Evolutionary conservation across 2,888 invertebrate genomes (phyloP).

Genomic region (Diarsia rubi): DNA sequence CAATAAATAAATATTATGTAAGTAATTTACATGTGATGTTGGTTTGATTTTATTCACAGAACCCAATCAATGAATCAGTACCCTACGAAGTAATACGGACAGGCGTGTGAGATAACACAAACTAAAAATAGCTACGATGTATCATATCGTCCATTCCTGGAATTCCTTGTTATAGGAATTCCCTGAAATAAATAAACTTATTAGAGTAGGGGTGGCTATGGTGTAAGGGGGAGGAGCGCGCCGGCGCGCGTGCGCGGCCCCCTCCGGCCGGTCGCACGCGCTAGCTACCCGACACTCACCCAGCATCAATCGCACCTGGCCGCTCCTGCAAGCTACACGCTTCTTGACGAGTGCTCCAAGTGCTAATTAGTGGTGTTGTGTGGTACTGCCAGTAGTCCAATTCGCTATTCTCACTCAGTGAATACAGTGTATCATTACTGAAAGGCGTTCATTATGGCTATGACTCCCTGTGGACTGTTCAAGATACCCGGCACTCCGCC

Average conservation of each 20-base stretch:
- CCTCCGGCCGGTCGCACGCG: not conserved
- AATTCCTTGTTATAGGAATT: not conserved
- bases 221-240: not conserved
- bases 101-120: not conserved
- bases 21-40: not conserved
- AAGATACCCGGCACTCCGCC: slow-evolving; percentile 40
- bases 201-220: not conserved
- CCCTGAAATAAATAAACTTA: not conserved
- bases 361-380: not conserved
- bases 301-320: not conserved
- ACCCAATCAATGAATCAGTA: not conserved
- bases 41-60: not conserved
- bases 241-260: slow-evolving; percentile 20
- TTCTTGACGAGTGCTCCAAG: not conserved
- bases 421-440: not conserved
- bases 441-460: not conserved
- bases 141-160: not conserved
- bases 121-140: not conserved
- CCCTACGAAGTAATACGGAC: not conserved
- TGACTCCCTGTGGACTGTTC: slow-evolving; percentile 19
- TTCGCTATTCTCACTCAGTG: not conserved
- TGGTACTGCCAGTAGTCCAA: not conserved
- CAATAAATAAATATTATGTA: not conserved
- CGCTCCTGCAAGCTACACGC: not conserved
- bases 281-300: not conserved